These are phyloP conservation scores for human (Homo sapiens) DNA, from an alignment of 2,113 vertebrate genomes.

Conservation along the genomic window DNA sequence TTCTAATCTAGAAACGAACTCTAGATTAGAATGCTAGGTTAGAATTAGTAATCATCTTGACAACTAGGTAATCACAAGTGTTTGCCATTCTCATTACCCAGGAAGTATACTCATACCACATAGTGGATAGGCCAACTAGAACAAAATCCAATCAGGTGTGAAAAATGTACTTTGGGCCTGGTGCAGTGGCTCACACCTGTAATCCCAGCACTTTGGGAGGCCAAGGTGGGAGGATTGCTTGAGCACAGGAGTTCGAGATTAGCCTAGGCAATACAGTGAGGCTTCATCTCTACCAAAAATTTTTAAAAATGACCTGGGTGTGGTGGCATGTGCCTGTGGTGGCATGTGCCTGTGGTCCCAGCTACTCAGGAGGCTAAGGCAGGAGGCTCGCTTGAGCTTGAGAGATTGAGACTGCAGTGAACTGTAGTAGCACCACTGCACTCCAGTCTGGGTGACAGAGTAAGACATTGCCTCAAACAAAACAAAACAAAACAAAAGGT, in stretches of 20 bases:
- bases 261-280: background rate
- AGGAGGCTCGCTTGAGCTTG: background rate
- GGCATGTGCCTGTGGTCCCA: background rate
- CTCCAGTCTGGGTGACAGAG: background rate
- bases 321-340: background rate
- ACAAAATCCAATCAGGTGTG: constrained; percentile 26
- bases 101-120: constrained; percentile 41
- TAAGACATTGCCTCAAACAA: background rate
- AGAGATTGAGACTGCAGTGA: background rate
- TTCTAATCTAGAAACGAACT: background rate
- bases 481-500: constrained; percentile 60
- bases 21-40: too few species aligned
- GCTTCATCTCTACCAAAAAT: background rate
- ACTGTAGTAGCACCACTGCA: background rate
- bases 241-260: background rate
- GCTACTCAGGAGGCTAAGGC: background rate
- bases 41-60: background rate
- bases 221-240: background rate
- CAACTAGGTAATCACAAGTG: background rate
- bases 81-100: background rate
- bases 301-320: background rate
- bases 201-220: background rate
- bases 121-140: constrained; percentile 43
- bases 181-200: background rate
- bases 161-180: too few species aligned